Conservation (phyloP, 2,113 vertebrate genomes). For the Dipodomys merriami region DNA sequence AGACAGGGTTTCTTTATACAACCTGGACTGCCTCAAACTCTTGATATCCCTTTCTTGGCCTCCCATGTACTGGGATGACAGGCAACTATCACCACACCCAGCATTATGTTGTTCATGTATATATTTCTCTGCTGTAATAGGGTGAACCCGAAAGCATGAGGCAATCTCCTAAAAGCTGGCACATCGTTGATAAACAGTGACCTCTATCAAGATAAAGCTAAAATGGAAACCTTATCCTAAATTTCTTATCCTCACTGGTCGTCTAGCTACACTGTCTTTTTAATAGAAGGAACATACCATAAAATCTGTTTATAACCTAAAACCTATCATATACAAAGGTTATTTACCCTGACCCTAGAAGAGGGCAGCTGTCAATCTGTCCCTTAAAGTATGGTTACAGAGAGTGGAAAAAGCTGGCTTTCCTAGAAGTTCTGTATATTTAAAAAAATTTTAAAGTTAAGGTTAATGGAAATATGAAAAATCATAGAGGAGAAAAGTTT, state of each 20-base stretch:
- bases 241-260: background rate
- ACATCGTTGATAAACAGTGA: background rate
- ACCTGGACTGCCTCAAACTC: background rate
- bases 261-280: background rate
- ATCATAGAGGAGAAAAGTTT: background rate
- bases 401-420: background rate
- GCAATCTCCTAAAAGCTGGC: background rate
- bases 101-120: background rate
- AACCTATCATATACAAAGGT: background rate
- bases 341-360: background rate
- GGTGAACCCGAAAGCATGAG: background rate
- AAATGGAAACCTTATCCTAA: background rate
- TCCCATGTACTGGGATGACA: background rate
- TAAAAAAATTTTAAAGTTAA: background rate
- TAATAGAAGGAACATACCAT: background rate
- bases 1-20: background rate
- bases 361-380: background rate
- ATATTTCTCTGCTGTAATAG: background rate
- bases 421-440: background rate
- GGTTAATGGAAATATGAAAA: conserved; percentile 42
- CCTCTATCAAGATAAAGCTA: background rate
- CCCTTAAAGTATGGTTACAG: background rate
- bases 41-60: background rate
- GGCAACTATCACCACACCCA: background rate
- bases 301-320: background rate